Evolutionary conservation across 35 echinoderm and acorn worm species (phyloP).

Genomic region (Heliocidaris erythrogramma): DNA sequence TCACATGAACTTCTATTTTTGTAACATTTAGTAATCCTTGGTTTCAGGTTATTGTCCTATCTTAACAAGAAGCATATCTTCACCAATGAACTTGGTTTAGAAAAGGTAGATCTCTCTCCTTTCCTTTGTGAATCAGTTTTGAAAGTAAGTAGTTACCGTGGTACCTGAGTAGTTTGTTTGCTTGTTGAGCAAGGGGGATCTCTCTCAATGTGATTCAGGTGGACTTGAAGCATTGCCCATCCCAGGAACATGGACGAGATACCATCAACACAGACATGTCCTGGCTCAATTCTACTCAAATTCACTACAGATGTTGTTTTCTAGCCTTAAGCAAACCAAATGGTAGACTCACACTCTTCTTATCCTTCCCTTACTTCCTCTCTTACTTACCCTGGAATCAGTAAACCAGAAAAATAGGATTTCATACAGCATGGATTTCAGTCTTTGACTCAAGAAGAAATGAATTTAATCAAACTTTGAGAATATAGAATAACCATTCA

Average conservation of each 20-base stretch:
- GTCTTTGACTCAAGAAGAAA: background rate
- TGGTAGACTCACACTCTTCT: conserved; percentile 3
- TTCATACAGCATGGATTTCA: background rate
- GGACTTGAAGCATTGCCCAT: background rate
- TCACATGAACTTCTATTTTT: background rate
- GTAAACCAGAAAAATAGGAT: background rate
- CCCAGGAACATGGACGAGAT: background rate
- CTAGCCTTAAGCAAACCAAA: background rate
- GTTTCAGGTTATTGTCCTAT: background rate
- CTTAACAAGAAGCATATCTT: background rate
- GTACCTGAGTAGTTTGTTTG: background rate
- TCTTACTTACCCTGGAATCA: background rate
- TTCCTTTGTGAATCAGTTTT: background rate
- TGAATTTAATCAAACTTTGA: background rate
- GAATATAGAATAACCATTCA: too few species aligned
- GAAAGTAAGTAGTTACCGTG: background rate
- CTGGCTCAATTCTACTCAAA: background rate
- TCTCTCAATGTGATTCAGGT: background rate
- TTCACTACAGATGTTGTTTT: conserved; percentile 4
- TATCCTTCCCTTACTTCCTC: conserved; percentile 12
- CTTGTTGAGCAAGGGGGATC: background rate
- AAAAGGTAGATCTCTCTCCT: background rate
- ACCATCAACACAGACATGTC: background rate
- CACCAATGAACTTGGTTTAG: background rate
- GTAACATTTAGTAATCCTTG: background rate